These are phyloP conservation scores for Neosalanx taihuensis DNA, from an alignment of 2,797 vertebrate species.

Conservation along the genomic window DNA sequence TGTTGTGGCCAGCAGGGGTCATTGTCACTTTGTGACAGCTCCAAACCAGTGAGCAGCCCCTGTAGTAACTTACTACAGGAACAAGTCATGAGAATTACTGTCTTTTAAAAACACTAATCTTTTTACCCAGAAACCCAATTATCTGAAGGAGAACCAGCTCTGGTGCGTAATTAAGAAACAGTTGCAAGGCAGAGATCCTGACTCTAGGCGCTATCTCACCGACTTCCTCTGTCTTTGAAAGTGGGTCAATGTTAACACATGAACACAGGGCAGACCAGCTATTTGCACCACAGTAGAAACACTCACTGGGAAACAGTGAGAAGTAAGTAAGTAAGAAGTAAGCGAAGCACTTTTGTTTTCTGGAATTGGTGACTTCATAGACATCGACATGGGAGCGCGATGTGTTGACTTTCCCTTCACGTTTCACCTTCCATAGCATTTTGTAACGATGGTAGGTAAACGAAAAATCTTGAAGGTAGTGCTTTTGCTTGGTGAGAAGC, in stretches of 20 bases:
- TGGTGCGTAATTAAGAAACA: slow-evolving; percentile 45
- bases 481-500: no score
- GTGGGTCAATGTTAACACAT: slow-evolving; percentile 63
- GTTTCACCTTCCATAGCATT: no score
- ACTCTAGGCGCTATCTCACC: slow-evolving; percentile 52
- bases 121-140: slow-evolving; percentile 1
- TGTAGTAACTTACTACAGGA: neutral
- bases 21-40: slow-evolving; percentile 36
- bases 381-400: neutral
- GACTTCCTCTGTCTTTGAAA: slow-evolving; percentile 63
- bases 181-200: slow-evolving; percentile 39
- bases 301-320: neutral
- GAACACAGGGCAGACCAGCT: slow-evolving; percentile 14
- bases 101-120: neutral
- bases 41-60: slow-evolving; percentile 6
- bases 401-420: no score
- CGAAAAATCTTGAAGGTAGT: no score
- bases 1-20: slow-evolving; percentile 58
- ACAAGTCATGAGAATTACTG: neutral
- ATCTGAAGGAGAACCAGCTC: slow-evolving; percentile 31
- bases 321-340: neutral
- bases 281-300: neutral
- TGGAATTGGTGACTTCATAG: neutral
- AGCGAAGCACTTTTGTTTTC: neutral
- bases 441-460: no score